Conservation (phyloP, 2,113 vertebrate species). For the Columbina picui region DNA sequence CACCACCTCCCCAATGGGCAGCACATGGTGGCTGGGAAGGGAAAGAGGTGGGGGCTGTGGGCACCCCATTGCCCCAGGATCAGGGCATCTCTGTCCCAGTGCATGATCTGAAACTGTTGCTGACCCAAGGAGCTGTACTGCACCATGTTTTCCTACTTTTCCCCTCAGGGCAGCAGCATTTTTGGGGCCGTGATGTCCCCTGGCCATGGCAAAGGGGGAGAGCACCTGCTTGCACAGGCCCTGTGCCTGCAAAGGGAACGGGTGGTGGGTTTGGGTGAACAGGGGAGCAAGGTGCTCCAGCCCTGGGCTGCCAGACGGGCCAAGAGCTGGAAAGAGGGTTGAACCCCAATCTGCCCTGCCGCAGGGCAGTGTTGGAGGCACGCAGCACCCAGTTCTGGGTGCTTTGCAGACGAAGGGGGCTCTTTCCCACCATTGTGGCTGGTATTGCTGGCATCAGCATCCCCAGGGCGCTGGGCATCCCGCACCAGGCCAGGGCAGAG, state of each 20-base stretch:
- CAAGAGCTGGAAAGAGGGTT: no score
- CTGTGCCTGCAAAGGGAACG: accelerated
- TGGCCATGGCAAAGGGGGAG: accelerated
- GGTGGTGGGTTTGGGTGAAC: neutral
- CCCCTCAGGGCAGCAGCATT: neutral
- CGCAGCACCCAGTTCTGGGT: neutral
- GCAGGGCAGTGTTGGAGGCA: neutral
- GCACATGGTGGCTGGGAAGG: neutral
- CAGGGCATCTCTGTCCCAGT: neutral
- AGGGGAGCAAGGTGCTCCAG: neutral
- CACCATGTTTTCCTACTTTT: accelerated
- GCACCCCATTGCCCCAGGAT: accelerated
- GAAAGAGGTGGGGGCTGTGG: neutral
- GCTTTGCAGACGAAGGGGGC: neutral
- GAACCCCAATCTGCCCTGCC: accelerated
- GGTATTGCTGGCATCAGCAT: neutral
- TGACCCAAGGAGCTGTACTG: neutral
- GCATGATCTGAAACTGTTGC: neutral
- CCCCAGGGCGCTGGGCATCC: neutral
- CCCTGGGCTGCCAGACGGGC: neutral
- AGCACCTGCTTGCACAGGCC: accelerated
- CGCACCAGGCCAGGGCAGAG: neutral
- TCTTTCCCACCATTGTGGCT: neutral
- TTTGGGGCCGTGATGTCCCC: neutral
- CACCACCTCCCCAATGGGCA: neutral